Conservation (phyloP, 2,113 vertebrate species). For the Sula dactylatra region DNA sequence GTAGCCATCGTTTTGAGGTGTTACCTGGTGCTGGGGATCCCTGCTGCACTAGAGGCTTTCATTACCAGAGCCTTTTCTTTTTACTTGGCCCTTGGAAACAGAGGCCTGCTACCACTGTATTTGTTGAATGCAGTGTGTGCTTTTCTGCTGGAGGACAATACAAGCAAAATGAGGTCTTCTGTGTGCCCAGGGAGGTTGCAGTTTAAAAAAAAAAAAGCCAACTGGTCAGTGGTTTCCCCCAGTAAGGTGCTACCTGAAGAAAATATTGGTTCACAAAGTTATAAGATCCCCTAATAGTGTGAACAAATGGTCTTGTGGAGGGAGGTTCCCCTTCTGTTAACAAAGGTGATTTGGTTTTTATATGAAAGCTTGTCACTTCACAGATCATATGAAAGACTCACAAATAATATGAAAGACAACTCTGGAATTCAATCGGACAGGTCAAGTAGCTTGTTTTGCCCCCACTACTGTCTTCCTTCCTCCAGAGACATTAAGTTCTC, state of each 20-base stretch:
- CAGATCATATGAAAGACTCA: not conserved
- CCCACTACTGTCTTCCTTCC: not conserved
- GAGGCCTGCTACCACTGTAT: not conserved
- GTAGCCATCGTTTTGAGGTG: not conserved
- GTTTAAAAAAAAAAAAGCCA: not conserved
- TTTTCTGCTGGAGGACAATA: not conserved
- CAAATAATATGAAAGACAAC: not conserved
- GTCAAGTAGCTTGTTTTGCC: not conserved
- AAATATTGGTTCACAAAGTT: not conserved
- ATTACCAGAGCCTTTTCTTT: not conserved
- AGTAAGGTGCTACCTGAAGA: not conserved
- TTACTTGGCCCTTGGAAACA: not conserved
- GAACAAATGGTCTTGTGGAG: not conserved
- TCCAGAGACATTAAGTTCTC: not conserved
- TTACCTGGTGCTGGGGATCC: not conserved
- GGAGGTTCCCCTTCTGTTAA: not conserved
- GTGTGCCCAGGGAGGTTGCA: not conserved
- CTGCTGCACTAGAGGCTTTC: not conserved
- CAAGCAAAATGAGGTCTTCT: not conserved
- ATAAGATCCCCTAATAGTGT: not conserved
- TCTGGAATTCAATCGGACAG: not conserved
- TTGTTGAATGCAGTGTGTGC: not conserved
- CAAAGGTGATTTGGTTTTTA: not conserved
- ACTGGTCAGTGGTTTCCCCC: not conserved
- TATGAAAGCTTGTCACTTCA: not conserved